Evolutionary conservation across 2,113 vertebrate species (phyloP).

Genomic region (Paracanthobrama guichenoti): DNA sequence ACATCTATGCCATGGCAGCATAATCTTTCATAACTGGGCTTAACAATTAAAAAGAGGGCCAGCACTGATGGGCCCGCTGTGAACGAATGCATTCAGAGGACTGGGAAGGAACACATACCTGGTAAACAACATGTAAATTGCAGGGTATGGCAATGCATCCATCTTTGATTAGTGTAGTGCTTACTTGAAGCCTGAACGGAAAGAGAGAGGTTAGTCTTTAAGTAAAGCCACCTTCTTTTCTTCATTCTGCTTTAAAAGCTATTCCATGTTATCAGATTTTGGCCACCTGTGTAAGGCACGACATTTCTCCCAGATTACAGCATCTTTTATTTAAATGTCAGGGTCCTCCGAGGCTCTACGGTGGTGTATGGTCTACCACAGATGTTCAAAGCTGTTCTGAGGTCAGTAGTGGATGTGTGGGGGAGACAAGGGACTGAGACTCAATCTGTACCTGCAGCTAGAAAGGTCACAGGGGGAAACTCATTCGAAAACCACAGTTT

Average conservation of each 20-base stretch:
- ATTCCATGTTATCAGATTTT: slow-evolving; percentile 74
- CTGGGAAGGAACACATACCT: slow-evolving; percentile 51
- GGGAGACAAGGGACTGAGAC: slow-evolving; percentile 46
- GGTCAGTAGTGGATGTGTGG: slow-evolving; percentile 54
- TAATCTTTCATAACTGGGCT: slow-evolving; percentile 51
- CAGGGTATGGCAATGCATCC: slow-evolving; percentile 54
- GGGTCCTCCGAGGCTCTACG: slow-evolving; percentile 57
- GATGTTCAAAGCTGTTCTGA: slow-evolving; percentile 63
- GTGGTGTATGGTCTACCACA: slow-evolving; percentile 61
- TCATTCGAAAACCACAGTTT: slow-evolving; percentile 7
- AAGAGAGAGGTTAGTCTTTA: slow-evolving; percentile 66
- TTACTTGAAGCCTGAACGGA: slow-evolving; percentile 52
- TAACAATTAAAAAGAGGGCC: slow-evolving; percentile 64
- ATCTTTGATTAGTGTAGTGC: slow-evolving; percentile 65
- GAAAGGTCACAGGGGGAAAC: slow-evolving; percentile 60
- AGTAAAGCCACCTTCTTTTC: slow-evolving; percentile 57
- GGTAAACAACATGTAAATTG: slow-evolving; percentile 65
- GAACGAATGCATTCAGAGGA: slow-evolving; percentile 7
- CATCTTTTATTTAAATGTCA: slow-evolving; percentile 79
- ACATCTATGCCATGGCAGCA: slow-evolving; percentile 50
- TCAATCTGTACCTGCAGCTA: slow-evolving; percentile 57
- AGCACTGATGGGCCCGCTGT: slow-evolving; percentile 40
- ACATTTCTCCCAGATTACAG: slow-evolving; percentile 68
- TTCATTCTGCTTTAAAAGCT: slow-evolving; percentile 68
- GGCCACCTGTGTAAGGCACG: slow-evolving; percentile 46